Conservation (phyloP, 92 coral and sea anemone species). For the Palythoa grandis region DNA sequence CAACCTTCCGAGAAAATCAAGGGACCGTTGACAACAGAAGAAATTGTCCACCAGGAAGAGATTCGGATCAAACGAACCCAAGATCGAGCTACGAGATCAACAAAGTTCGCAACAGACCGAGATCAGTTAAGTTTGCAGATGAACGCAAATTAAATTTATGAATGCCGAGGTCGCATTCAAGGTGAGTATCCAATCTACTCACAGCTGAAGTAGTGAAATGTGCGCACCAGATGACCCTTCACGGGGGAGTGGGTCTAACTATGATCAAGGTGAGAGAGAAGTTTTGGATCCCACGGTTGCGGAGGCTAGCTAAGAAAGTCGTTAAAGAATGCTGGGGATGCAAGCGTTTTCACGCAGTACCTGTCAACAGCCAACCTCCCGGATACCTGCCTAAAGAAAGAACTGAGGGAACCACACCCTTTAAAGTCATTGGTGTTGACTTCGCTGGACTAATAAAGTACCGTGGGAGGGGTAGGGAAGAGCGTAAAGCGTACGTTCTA, state of each 20-base stretch:
- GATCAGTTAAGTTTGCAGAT: background rate
- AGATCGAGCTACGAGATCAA: background rate
- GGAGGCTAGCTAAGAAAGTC: constrained; percentile 12
- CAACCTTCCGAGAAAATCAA: background rate
- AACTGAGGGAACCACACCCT: constrained; percentile 8
- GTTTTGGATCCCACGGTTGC: constrained; percentile 39
- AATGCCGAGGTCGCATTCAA: constrained; percentile 37
- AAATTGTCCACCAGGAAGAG: background rate
- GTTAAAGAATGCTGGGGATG: constrained; percentile 7
- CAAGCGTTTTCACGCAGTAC: constrained; percentile 19
- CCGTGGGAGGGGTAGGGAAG: background rate
- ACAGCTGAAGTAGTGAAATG: too few species aligned
- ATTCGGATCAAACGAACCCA: constrained; percentile 8
- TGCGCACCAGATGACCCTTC: too few species aligned
- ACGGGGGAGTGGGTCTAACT: too few species aligned
- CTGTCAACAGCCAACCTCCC: background rate
- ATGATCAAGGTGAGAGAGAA: constrained; percentile 19
- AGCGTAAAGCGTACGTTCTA: background rate
- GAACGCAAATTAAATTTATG: constrained; percentile 15
- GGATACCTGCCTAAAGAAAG: background rate
- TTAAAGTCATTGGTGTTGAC: constrained; percentile 4
- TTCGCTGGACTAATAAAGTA: background rate
- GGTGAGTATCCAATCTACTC: too few species aligned
- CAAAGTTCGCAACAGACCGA: background rate
- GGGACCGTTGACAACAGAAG: constrained; percentile 14